Evolutionary conservation across 2,888 invertebrate genomes (phyloP), one percentile per base, ranked within the genome.

Genomic region (Smittia aterrima): DNA sequence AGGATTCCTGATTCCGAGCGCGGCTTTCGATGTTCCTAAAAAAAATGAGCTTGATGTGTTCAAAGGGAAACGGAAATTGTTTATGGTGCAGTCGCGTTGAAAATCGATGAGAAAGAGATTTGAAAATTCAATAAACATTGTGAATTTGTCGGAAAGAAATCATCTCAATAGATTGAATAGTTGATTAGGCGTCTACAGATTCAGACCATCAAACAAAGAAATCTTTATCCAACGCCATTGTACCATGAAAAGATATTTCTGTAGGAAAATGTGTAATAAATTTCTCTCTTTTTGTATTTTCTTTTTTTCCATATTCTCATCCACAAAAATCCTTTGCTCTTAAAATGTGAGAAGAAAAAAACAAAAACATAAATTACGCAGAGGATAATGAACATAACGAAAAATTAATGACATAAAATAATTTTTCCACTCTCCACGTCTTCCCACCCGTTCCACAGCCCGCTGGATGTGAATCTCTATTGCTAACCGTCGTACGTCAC

Each of bases 331-430:
- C 27, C 64, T 64, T 64, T 22, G 20, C 27, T 9, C 27, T 25
- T 24, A n/a, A 64, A 64, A 64, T 16, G 13, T 3, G 25, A 27
- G 25, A n/a, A 64, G 27, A 64, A 27, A 53, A 70, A 70, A 70
- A 22, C 27, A 70, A 53, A 53, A 54, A 54, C 54, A 70, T 54
- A 70, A 70, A 70, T 54, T 54, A 27, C 22, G 27, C 9, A 11
- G 27, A 70, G 70, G 70, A 70, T 70, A 70, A 70, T 70, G 70
- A 70, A 41, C 70, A 70, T 54, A 70, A 70, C 70, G 70, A 70
- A 54, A 70, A 70, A 70, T 70, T 70, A 70, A 70, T 70, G 70
- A 70, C 70, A 54, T 70, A 70, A 70, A 70, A 70, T 47, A 54
- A 58, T 47, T 47, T 47, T 16, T 47, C 16, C 16, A 47, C 47